These are phyloP conservation scores for Engraulis encrasicolus DNA, from an alignment of 2,113 vertebrate genomes.

Conservation along the genomic window DNA sequence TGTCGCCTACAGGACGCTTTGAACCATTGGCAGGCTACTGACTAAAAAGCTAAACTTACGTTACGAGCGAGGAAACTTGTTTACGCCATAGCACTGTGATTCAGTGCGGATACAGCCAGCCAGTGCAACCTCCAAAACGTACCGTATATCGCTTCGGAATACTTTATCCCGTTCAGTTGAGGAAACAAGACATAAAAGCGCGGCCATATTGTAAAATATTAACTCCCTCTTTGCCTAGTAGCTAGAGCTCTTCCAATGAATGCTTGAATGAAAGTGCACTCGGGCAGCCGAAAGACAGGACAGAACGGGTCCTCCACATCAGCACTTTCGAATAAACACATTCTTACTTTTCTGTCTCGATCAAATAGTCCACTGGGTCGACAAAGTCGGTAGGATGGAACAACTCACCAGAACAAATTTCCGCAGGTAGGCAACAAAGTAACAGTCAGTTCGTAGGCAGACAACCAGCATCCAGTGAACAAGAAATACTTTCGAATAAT, in stretches of 20 bases:
- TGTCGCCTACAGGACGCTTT: neutral
- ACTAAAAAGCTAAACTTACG: neutral
- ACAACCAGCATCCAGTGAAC: constrained; percentile 34
- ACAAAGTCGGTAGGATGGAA: neutral
- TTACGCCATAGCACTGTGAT: neutral
- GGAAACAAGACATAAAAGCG: constrained; percentile 35
- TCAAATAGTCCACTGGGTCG: neutral
- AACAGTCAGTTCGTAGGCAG: constrained; percentile 21
- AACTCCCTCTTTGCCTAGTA: constrained; percentile 24
- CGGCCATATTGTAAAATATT: constrained; percentile 48
- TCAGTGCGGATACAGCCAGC: neutral
- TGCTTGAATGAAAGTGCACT: constrained; percentile 16
- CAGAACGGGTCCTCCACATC: neutral
- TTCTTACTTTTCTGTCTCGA: neutral
- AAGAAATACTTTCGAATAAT: constrained; percentile 12
- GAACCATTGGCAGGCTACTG: neutral
- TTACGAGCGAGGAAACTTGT: neutral
- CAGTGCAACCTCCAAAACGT: neutral
- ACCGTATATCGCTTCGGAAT: constrained; percentile 3
- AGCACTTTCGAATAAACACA: neutral
- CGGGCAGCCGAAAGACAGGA: neutral
- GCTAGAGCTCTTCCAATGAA: neutral
- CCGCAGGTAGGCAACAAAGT: constrained; percentile 43
- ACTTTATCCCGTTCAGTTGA: constrained; percentile 13
- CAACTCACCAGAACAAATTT: constrained; percentile 40